Evolutionary conservation across 2,797 vertebrate genomes (phyloP).

Genomic region (Labroides dimidiatus): DNA sequence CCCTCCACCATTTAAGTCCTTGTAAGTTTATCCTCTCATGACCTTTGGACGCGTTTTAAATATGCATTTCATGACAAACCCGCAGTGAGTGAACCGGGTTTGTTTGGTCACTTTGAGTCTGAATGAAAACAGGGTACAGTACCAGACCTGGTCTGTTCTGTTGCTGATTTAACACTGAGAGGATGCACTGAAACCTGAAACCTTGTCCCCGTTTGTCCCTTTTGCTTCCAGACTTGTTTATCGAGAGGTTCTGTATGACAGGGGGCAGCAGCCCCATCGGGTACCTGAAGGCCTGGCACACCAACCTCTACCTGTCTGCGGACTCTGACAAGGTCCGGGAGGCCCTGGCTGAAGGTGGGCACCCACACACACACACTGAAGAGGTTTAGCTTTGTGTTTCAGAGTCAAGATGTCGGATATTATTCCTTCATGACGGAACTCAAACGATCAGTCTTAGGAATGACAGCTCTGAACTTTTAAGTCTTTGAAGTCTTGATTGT

Average conservation of each 20-base stretch:
- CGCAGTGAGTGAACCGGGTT: not conserved
- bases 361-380: not conserved
- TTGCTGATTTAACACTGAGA: conserved; percentile 5
- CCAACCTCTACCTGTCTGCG: conserved; percentile 97
- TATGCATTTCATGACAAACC: not conserved
- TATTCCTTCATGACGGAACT: too few species aligned
- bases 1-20: conserved; percentile 20
- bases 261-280: conserved; percentile 95
- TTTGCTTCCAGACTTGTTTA: conserved; percentile 88
- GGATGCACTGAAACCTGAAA: conserved; percentile 22
- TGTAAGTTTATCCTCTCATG: conserved; percentile 44
- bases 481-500: too few species aligned
- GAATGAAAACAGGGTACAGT: not conserved
- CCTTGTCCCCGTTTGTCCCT: conserved; percentile 13
- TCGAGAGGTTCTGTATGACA: conserved; percentile 99
- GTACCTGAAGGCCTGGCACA: conserved; percentile 97
- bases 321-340: conserved; percentile 94
- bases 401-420: not conserved
- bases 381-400: too few species aligned
- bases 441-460: too few species aligned
- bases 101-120: not conserved
- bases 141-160: conserved; percentile 2
- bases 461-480: too few species aligned
- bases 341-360: conserved; percentile 94
- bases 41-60: not conserved